Percentiles rank a stretch among this genome's conserved stretches.
Conservation (phyloP, 1,140 invertebrate genomes). For the Drosophila pachea region DNA sequence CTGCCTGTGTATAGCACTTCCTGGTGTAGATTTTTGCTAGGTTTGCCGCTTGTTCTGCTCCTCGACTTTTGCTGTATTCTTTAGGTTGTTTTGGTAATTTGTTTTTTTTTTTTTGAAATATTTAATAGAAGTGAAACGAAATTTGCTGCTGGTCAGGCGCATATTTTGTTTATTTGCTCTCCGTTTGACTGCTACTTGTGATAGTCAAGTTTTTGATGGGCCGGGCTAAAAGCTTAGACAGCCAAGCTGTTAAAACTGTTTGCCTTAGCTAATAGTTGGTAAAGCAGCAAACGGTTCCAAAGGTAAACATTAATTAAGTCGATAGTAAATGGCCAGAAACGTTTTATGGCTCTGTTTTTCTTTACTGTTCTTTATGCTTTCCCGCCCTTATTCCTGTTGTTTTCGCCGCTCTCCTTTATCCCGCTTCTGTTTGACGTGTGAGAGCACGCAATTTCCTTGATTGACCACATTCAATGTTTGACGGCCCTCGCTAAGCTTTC, state of each 20-base stretch:
- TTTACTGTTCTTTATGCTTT: conserved; percentile 16
- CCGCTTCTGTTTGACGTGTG: conserved; percentile 60
- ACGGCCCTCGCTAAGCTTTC: conserved; percentile 53
- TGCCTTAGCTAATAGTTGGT: conserved; percentile 67
- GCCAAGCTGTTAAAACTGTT: conserved; percentile 74
- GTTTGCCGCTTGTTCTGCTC: conserved; percentile 57
- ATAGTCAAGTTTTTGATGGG: conserved; percentile 54
- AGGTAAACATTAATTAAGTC: conserved; percentile 74
- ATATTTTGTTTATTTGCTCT: conserved; percentile 74
- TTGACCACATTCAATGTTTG: conserved; percentile 65
- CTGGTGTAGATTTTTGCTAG: conserved; percentile 69
- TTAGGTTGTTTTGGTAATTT: conserved; percentile 10
- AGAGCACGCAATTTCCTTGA: conserved; percentile 75
- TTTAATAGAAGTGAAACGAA: conserved; percentile 59
- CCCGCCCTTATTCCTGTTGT: conserved; percentile 26
- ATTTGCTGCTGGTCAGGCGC: conserved; percentile 48
- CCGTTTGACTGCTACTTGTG: conserved; percentile 55
- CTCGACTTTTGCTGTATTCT: conserved; percentile 50
- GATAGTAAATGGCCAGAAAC: conserved; percentile 71
- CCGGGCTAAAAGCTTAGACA: conserved; percentile 60
- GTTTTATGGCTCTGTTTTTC: conserved; percentile 50
- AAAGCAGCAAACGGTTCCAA: conserved; percentile 35
- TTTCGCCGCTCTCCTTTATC: conserved; percentile 5
- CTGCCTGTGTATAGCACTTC: conserved; percentile 71
- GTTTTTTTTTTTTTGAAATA: conserved; percentile 52